Percentiles rank a stretch among this genome's conserved stretches.
These are phyloP conservation scores for Euspilapteryx auroguttella DNA, from an alignment of 2,888 invertebrate species.

Conservation along the genomic window DNA sequence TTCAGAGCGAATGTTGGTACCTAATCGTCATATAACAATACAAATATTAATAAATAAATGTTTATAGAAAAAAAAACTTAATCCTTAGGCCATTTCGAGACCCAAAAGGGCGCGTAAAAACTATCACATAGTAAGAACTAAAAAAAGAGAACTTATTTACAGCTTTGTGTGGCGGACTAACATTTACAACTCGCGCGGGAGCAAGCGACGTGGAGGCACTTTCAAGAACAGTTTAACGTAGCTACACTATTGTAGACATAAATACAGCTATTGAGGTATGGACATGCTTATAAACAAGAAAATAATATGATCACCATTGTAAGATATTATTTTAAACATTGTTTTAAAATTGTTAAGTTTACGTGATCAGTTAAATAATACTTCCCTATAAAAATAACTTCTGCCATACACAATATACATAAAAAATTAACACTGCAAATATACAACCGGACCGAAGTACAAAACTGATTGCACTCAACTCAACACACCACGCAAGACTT, in stretches of 20 bases:
- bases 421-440: background rate
- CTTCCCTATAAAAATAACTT: too few relatives aligned
- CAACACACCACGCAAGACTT: background rate
- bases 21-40: too few relatives aligned
- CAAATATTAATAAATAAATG: constrained; percentile 32
- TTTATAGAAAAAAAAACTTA: constrained; percentile 24
- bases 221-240: constrained; percentile 38
- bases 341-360: too few relatives aligned
- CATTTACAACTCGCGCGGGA: constrained; percentile 54
- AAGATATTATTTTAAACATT: too few relatives aligned
- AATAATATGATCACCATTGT: too few relatives aligned
- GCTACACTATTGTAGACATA: too few relatives aligned
- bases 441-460: constrained; percentile 1
- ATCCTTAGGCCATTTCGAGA: constrained; percentile 2
- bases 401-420: constrained; percentile 3
- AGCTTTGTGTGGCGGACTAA: constrained; percentile 36
- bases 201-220: too few relatives aligned
- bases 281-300: too few relatives aligned
- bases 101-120: too few relatives aligned
- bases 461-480: background rate
- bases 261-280: constrained; percentile 13
- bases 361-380: too few relatives aligned
- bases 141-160: constrained; percentile 23
- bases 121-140: constrained; percentile 21
- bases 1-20: too few relatives aligned